Conservation (phyloP, 2,113 vertebrate species). For the Anthoscopus minutus region DNA sequence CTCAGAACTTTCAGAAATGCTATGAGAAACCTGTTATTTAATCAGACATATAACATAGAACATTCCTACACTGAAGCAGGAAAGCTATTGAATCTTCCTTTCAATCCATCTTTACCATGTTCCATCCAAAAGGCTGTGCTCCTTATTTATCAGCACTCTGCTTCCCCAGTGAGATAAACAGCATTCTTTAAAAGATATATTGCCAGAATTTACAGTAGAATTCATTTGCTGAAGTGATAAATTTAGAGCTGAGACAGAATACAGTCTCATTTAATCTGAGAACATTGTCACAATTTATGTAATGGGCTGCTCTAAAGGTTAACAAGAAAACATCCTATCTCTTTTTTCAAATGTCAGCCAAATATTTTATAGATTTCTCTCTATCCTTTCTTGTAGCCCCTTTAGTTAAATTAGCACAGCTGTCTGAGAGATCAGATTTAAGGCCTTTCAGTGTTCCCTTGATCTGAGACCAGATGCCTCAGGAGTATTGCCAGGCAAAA, state of each 20-base stretch:
- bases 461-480: constrained; percentile 41
- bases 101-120: background rate
- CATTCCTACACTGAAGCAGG: background rate
- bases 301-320: constrained; percentile 52
- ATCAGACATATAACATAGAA: background rate
- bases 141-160: constrained; percentile 43
- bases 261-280: constrained; percentile 36
- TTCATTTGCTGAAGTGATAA: constrained; percentile 56
- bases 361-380: constrained; percentile 60
- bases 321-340: constrained; percentile 63
- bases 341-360: constrained; percentile 64
- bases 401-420: constrained; percentile 61
- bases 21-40: background rate
- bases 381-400: constrained; percentile 6
- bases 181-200: constrained; percentile 55
- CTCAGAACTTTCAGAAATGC: background rate
- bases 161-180: constrained; percentile 58
- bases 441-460: constrained; percentile 36
- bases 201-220: constrained; percentile 52
- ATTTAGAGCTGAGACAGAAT: constrained; percentile 42
- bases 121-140: constrained; percentile 6
- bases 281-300: constrained; percentile 54
- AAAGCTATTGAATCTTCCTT: background rate
- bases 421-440: constrained; percentile 57
- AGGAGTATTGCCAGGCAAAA: constrained; percentile 41